These are phyloP conservation scores for Maccullochella peelii DNA, from an alignment of 2,113 vertebrate species.

Conservation along the genomic window DNA sequence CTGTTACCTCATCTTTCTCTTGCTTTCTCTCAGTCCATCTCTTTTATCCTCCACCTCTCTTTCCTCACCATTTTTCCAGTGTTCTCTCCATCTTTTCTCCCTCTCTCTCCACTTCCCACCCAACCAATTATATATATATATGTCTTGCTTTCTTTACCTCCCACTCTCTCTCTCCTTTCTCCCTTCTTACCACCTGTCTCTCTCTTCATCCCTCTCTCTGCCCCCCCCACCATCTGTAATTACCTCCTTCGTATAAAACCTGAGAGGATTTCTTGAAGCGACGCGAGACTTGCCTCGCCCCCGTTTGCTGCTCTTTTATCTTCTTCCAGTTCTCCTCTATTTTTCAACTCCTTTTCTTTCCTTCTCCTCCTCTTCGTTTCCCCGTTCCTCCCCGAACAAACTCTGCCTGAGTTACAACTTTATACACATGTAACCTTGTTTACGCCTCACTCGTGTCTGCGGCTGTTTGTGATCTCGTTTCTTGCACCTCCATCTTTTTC, in stretches of 20 bases:
- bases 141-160: not conserved
- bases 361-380: constrained; percentile 12
- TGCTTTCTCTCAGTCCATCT: not conserved
- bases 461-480: not conserved
- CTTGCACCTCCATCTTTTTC: not conserved
- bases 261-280: constrained; percentile 54
- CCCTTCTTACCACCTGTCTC: not conserved
- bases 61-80: not conserved
- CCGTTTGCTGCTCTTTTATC: constrained; percentile 59
- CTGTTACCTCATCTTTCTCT: not conserved
- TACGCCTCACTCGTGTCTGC: not conserved
- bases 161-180: not conserved
- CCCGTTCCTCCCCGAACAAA: constrained; percentile 31
- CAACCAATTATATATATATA: not conserved
- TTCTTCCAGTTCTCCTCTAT: constrained; percentile 17
- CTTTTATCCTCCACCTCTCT: not conserved
- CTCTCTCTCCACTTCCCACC: not conserved
- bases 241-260: constrained; percentile 51
- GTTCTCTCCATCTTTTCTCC: too few species aligned
- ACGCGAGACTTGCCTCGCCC: constrained; percentile 47
- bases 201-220: not conserved
- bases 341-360: not conserved
- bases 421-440: constrained; percentile 6
- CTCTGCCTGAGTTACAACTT: constrained; percentile 10
- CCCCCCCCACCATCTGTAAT: constrained; percentile 39